Conservation (phyloP, 2,113 vertebrate genomes). For the Callionymus lyra region DNA sequence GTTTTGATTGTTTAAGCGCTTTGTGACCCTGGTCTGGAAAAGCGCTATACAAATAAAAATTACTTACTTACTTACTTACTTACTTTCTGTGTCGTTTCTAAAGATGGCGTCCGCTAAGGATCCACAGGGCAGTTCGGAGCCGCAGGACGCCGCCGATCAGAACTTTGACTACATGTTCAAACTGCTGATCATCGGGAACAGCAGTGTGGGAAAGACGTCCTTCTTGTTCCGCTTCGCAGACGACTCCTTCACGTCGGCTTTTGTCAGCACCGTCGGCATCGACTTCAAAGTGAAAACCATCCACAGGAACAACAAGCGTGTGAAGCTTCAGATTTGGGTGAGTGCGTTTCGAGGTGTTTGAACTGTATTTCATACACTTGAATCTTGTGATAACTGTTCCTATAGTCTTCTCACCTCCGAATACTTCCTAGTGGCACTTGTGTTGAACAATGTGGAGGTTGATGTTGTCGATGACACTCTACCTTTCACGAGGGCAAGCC, state of each 20-base stretch:
- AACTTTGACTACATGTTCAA: conserved; percentile 95
- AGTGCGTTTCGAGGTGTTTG: conserved; percentile 1
- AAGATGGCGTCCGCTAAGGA: conserved; percentile 77
- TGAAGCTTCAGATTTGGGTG: conserved; percentile 92
- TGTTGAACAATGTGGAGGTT: too few species aligned
- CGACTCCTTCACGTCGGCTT: conserved; percentile 83
- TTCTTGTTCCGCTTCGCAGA: conserved; percentile 86
- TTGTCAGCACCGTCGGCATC: conserved; percentile 87
- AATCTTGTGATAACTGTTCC: too few species aligned
- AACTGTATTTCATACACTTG: too few species aligned
- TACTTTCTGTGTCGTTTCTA: not conserved
- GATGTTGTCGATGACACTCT: too few species aligned
- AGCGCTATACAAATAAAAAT: too few species aligned
- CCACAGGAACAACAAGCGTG: conserved; percentile 77
- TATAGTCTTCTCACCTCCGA: too few species aligned
- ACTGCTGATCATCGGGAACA: conserved; percentile 82
- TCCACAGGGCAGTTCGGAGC: conserved; percentile 39
- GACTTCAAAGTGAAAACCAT: conserved; percentile 91
- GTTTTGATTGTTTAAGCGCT: too few species aligned
- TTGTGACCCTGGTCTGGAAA: too few species aligned
- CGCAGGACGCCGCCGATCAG: conserved; percentile 77
- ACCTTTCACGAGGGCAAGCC: too few species aligned
- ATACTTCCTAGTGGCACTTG: too few species aligned
- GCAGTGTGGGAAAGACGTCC: conserved; percentile 84
- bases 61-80: too few species aligned